A percentile compares a stretch with the other conserved stretches of the same genome.
These are phyloP conservation scores for Caenorhabditis sp. DNA, from an alignment of 2,888 invertebrate genomes.

Conservation along the genomic window DNA sequence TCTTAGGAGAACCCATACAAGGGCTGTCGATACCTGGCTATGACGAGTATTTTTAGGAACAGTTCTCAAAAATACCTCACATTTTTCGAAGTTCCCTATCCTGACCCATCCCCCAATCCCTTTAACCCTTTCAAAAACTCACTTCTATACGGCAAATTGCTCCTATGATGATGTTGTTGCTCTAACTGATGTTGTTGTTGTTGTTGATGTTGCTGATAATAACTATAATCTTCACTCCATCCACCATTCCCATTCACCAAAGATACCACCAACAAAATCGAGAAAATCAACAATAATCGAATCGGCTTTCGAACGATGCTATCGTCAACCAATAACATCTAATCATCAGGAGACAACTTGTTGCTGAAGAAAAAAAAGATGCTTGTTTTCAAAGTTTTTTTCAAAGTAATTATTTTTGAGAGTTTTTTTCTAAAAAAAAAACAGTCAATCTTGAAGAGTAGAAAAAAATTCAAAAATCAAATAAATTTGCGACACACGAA, in stretches of 20 bases:
- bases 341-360: conserved; percentile 36
- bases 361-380: too few relatives aligned
- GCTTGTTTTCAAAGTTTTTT: too few relatives aligned
- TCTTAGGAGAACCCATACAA: too few relatives aligned
- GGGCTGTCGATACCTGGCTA: too few relatives aligned
- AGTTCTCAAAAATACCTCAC: too few relatives aligned
- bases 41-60: too few relatives aligned
- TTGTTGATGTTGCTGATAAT: neutral
- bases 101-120: too few relatives aligned
- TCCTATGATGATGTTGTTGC: conserved; percentile 9
- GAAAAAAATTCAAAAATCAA: neutral
- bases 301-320: too few relatives aligned
- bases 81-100: too few relatives aligned
- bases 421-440: too few relatives aligned
- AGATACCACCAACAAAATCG: neutral
- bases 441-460: too few relatives aligned
- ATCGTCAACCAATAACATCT: conserved; percentile 44
- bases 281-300: neutral
- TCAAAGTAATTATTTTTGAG: too few relatives aligned
- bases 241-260: neutral
- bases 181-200: conserved; percentile 7
- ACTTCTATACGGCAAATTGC: conserved; percentile 36
- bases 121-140: conserved; percentile 9
- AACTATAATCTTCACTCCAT: neutral
- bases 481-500: neutral